Conservation (phyloP, 2,888 invertebrate species). For the Prosapia bicincta region DNA sequence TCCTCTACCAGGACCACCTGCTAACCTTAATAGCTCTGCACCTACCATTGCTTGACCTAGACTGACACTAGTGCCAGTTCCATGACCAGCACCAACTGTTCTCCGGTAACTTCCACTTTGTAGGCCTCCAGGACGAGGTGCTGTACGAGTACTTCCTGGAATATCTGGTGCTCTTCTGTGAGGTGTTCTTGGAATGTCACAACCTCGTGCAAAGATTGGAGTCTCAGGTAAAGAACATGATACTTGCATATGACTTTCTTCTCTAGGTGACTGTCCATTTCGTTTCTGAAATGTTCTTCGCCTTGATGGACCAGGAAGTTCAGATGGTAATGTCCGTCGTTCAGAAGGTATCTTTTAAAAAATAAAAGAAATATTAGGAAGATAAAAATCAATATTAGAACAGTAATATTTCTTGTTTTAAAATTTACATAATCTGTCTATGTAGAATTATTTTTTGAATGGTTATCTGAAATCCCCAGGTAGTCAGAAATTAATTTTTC, state of each 20-base stretch:
- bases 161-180: slow-evolving; percentile 61
- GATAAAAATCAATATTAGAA: too few relatives aligned
- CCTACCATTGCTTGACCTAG: slow-evolving; percentile 58
- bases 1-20: slow-evolving; percentile 78
- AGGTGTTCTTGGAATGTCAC: slow-evolving; percentile 80
- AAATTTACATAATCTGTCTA: too few relatives aligned
- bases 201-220: slow-evolving; percentile 79
- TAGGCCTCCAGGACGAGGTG: slow-evolving; percentile 27
- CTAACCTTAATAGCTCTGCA: slow-evolving; percentile 73
- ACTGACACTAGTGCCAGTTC: slow-evolving; percentile 46
- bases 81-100: slow-evolving; percentile 43
- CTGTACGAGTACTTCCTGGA: slow-evolving; percentile 31
- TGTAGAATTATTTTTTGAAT: too few relatives aligned
- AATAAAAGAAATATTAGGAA: too few relatives aligned
- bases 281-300: slow-evolving; percentile 52
- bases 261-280: slow-evolving; percentile 44
- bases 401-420: too few relatives aligned
- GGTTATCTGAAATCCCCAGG: too few relatives aligned
- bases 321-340: slow-evolving; percentile 69
- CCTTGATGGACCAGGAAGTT: slow-evolving; percentile 56
- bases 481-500: too few relatives aligned
- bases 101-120: slow-evolving; percentile 39
- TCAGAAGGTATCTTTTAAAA: slow-evolving; percentile 50
- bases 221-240: slow-evolving; percentile 87
- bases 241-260: slow-evolving; percentile 63